A percentile compares a stretch with the other conserved stretches of the same genome.
Evolutionary conservation across 2,797 vertebrate genomes (phyloP).

Genomic region (Sitta carolinensis): DNA sequence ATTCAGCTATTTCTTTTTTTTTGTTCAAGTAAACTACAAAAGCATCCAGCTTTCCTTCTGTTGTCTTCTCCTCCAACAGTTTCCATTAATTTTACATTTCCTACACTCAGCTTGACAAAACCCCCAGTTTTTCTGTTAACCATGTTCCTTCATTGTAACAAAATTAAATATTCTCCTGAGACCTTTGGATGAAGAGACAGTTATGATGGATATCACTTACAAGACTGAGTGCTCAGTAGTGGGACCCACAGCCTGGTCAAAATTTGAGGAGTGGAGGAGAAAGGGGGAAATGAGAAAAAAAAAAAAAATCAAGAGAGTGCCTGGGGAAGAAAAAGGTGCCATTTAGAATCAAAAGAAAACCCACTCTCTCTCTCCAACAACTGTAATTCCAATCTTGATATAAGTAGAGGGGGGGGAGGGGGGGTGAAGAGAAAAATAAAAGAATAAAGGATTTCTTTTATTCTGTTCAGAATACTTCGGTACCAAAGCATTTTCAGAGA

Average conservation of each 20-base stretch:
- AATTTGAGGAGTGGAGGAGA: not conserved
- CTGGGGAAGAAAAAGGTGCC: not conserved
- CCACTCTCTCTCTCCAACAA: not conserved
- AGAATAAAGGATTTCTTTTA: not conserved
- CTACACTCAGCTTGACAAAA: not conserved
- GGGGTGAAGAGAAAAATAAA: fast-evolving
- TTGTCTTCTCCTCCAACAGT: not conserved
- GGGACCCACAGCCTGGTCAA: not conserved
- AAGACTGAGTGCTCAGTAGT: not conserved
- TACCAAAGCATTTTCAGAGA: constrained; percentile 16
- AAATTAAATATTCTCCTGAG: not conserved
- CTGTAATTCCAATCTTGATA: not conserved
- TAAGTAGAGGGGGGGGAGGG: not conserved
- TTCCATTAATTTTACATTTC: not conserved
- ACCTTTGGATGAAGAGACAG: not conserved
- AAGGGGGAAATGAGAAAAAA: not conserved
- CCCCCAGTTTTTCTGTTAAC: not conserved
- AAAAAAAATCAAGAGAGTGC: fast-evolving
- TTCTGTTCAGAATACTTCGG: constrained; percentile 17
- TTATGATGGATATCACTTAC: not conserved
- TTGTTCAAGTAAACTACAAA: not conserved
- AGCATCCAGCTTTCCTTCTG: not conserved
- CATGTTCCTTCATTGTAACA: not conserved
- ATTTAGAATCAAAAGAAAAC: not conserved
- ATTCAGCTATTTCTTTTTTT: not conserved